phyloP scores from a whole-genome alignment of 2,113 vertebrate genomes.

The Carassius carassius region DNA sequence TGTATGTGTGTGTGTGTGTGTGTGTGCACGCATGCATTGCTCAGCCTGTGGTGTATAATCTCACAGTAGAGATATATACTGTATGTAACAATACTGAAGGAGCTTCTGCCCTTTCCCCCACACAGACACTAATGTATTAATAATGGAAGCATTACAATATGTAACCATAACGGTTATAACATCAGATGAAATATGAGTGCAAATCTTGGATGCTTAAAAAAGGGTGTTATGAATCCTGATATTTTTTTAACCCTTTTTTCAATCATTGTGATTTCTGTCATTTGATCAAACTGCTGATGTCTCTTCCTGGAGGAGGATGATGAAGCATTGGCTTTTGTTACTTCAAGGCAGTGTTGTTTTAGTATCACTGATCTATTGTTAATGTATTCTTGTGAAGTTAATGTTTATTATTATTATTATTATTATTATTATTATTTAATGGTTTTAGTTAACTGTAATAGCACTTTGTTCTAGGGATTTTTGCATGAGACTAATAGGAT shows the following conservation, averaged over 20 bases:
- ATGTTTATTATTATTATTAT: no score
- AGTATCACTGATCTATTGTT: no score
- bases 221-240: no score
- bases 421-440: no score
- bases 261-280: not conserved
- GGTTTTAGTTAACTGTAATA: no score
- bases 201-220: not conserved
- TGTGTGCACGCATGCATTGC: not conserved
- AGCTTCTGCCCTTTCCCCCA: not conserved
- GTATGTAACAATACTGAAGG: not conserved
- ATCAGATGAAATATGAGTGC: not conserved
- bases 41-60: slow-evolving; percentile 2
- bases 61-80: not conserved
- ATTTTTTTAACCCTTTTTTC: not conserved
- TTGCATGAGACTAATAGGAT: not conserved
- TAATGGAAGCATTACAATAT: not conserved
- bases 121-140: slow-evolving; percentile 1
- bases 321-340: no score
- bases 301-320: not conserved
- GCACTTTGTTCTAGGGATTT: not conserved
- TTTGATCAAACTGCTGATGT: not conserved
- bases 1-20: not conserved
- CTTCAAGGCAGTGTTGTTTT: no score
- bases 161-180: not conserved
- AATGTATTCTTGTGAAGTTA: no score